Conservation (phyloP, 2,113 vertebrate species). For the Gambusia holbrooki region DNA sequence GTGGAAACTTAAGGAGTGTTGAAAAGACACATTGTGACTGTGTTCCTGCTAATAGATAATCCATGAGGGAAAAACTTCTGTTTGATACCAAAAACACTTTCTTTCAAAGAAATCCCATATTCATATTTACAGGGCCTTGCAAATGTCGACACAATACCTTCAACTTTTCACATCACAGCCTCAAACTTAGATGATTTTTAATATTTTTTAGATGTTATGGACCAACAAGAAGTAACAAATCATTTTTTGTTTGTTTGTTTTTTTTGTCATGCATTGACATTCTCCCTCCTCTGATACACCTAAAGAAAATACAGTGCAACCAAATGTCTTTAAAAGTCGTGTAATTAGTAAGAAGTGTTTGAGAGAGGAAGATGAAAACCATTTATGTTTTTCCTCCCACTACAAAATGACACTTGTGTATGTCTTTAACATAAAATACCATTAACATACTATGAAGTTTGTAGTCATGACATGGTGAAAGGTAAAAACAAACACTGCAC, state of each 20-base stretch:
- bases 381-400: no score
- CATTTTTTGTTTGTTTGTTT: no score
- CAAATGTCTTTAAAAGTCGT: neutral
- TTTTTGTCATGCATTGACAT: neutral
- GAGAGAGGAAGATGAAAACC: neutral
- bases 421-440: neutral
- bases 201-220: no score
- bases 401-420: neutral
- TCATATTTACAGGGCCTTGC: conserved; percentile 63
- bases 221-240: no score
- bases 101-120: conserved; percentile 50
- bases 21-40: conserved; percentile 66
- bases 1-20: conserved; percentile 38
- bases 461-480: neutral
- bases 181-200: no score
- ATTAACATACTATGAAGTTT: neutral
- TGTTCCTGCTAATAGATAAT: conserved; percentile 62
- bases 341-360: neutral
- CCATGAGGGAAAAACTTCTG: conserved; percentile 42
- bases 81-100: conserved; percentile 54
- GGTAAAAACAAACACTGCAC: neutral
- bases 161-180: no score
- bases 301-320: neutral
- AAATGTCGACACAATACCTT: neutral
- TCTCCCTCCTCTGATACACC: neutral